A percentile compares a stretch with the other conserved stretches of the same genome.
Evolutionary conservation across 2,113 vertebrate species (phyloP).

Genomic region (Daboia siamensis): DNA sequence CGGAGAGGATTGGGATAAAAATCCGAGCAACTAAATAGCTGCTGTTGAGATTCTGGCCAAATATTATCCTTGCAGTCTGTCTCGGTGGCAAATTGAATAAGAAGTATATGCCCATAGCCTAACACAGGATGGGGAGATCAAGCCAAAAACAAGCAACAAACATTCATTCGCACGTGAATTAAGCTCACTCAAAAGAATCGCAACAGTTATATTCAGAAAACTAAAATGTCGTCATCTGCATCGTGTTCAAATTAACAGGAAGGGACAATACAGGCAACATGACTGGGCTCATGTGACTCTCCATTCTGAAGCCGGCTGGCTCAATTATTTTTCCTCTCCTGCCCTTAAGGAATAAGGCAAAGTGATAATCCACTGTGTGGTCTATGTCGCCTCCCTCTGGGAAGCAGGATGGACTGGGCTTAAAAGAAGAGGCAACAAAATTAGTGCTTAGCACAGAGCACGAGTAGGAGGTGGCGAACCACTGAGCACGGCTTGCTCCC

Average conservation of each 20-base stretch:
- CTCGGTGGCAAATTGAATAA: slow-evolving; percentile 17
- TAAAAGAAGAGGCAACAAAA: not conserved
- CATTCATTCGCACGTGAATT: not conserved
- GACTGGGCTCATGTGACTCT: not conserved
- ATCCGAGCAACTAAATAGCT: not conserved
- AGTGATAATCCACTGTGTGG: not conserved
- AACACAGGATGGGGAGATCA: slow-evolving; percentile 6
- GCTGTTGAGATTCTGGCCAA: too few relatives aligned
- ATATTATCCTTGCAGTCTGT: not conserved
- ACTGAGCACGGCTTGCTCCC: not conserved
- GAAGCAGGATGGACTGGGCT: not conserved
- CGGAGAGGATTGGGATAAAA: not conserved
- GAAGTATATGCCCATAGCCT: slow-evolving; percentile 14
- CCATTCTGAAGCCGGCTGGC: not conserved
- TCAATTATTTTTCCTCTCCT: not conserved
- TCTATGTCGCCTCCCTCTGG: not conserved
- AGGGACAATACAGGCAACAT: too few relatives aligned
- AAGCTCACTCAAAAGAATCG: not conserved
- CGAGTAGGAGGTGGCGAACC: not conserved
- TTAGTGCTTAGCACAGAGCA: not conserved
- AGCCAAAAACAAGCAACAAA: not conserved
- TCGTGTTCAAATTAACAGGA: not conserved
- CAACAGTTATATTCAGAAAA: not conserved
- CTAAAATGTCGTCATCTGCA: not conserved
- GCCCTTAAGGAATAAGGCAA: not conserved